These are phyloP conservation scores for Geodia barretti DNA, from an alignment of 37 sponge, comb jelly and placozoan species.

Conservation along the genomic window DNA sequence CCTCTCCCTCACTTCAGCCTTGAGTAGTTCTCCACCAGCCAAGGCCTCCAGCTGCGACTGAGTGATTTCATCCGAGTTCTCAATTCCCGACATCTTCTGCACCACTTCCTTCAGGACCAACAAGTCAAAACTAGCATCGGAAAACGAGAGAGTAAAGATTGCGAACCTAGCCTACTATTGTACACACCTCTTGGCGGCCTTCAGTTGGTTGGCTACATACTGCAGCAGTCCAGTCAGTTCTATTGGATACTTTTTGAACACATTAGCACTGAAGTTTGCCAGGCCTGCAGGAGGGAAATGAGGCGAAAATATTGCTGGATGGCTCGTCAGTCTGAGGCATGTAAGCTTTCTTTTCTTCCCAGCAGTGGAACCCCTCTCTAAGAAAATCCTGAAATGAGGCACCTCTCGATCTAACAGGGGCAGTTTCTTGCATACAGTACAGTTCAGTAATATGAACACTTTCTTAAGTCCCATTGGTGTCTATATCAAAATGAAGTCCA, in stretches of 20 bases:
- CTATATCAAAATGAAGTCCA: too few relatives aligned
- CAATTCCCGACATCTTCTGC: conserved; percentile 97
- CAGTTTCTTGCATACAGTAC: too few relatives aligned
- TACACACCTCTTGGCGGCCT: conserved; percentile 90
- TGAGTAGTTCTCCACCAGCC: conserved; percentile 89
- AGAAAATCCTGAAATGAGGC: too few relatives aligned
- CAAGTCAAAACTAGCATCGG: conserved; percentile 83
- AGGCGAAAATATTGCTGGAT: too few relatives aligned
- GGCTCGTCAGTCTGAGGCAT: too few relatives aligned
- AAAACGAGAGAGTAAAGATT: background rate
- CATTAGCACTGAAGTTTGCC: conserved; percentile 88
- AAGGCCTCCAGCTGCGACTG: conserved; percentile 89
- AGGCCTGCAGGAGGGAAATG: too few relatives aligned
- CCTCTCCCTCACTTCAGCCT: conserved; percentile 82
- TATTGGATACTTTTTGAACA: conserved; percentile 95
- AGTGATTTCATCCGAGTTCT: conserved; percentile 87
- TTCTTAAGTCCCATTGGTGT: too few relatives aligned
- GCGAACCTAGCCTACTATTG: background rate
- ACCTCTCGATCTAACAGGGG: too few relatives aligned
- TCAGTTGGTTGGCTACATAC: conserved; percentile 97
- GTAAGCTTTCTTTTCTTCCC: too few relatives aligned
- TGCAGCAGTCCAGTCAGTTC: conserved; percentile 91
- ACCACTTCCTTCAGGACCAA: conserved; percentile 96
- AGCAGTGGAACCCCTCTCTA: too few relatives aligned
- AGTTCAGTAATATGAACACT: too few relatives aligned